Base-by-base conservation (phyloP, 1,140 invertebrate genomes). In the Trichogramma pretiosum region DNA sequence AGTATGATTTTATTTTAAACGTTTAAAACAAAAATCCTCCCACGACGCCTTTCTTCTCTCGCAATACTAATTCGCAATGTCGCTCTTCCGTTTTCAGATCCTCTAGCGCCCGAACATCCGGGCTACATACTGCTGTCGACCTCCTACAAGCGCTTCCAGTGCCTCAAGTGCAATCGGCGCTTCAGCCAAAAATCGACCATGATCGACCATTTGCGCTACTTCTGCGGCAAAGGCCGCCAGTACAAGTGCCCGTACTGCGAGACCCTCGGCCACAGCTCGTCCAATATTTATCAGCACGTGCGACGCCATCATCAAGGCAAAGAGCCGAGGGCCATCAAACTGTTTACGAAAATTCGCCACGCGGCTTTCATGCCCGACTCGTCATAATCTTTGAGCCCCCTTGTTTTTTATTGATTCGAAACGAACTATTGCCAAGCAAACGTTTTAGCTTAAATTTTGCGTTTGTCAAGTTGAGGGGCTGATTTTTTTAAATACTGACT, bases 151-250 rank as follows among this genome's bases (percentile, higher is more conserved):
- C 33, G 32, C 5, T 44, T 14, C 23, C 30, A 50, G 16, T 43
- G 48, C 22, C 3, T 33, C 1, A 22, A 39, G 11, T 38, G 18
- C 34, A 11, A 14, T n/a, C 21, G 46, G 2, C 7, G 24, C 8
- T 41, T 34, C 18, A 33, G 17, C 2, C 46, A 47, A 23, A 47
- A 47, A 17, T 40, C 36, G 4, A 47, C 36, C 1, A 47, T 63
- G 33, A 56, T 57, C 30, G 64, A 66, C 48, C 70, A 71, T 46
- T 57, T 69, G 45, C 57, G 63, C 33, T 70, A 57, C n/a, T 48
- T 48, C 24, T 57, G 55, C 17, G 47, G 49, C 35, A 50, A 45
- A 22, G 19, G 24, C 1, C 50, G 46, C 13, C 44, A 16, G 10
- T 56, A 53, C 24, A 41, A 48, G 18, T 52, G 52, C 36, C 7